Conservation (phyloP, 2,113 vertebrate species). For the Clinocottus analis region DNA sequence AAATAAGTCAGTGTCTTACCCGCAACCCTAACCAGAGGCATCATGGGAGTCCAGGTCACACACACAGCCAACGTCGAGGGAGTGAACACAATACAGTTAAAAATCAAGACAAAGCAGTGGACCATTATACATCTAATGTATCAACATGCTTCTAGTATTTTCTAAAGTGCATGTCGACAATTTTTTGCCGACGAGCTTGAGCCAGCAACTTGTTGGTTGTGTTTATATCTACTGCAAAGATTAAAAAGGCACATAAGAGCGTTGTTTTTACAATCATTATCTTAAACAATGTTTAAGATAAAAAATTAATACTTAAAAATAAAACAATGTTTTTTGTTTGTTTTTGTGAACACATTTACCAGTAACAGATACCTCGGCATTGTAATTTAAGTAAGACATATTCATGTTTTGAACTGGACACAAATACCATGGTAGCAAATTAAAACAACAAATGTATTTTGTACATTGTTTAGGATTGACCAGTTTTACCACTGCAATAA, state of each 20-base stretch:
- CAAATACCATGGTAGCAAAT: constrained; percentile 14
- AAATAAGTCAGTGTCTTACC: constrained; percentile 84
- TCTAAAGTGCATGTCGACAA: constrained; percentile 20
- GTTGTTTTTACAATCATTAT: not conserved
- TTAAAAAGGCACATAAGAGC: constrained; percentile 1
- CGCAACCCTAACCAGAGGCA: constrained; percentile 89
- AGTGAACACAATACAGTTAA: constrained; percentile 81
- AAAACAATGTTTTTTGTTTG: not conserved
- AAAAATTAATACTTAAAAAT: not conserved
- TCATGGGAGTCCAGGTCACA: constrained; percentile 62
- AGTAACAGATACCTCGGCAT: not conserved
- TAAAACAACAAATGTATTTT: constrained; percentile 11
- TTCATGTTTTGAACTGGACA: constrained; percentile 48
- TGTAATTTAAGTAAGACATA: constrained; percentile 22
- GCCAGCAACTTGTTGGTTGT: constrained; percentile 36
- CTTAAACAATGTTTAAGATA: not conserved
- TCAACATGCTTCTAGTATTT: constrained; percentile 38
- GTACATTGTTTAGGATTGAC: constrained; percentile 33
- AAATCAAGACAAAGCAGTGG: constrained; percentile 14
- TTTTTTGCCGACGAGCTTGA: constrained; percentile 32
- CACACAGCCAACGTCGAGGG: constrained; percentile 64
- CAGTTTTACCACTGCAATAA: constrained; percentile 26
- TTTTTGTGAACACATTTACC: not conserved
- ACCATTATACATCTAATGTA: constrained; percentile 28
- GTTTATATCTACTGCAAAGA: constrained; percentile 25